phyloP scores from a whole-genome alignment of 2,888 invertebrate genomes.

The Arctia plantaginis region DNA sequence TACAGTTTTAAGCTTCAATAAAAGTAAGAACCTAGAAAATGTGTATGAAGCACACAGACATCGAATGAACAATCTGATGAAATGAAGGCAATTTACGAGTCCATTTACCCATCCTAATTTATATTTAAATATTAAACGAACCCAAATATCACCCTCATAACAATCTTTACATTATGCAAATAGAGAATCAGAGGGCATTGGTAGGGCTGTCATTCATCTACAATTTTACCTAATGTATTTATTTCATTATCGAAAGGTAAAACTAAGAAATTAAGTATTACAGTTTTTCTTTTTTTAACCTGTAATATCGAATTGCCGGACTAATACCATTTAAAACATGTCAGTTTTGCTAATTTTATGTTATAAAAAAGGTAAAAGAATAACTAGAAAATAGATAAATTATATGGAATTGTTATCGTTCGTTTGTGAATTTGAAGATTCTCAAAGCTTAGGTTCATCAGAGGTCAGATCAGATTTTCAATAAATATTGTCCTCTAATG shows the following conservation, averaged over 20 bases:
- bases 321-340: no score
- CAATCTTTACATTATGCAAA: constrained; percentile 20
- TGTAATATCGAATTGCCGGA: no score
- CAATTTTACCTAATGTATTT: not conserved
- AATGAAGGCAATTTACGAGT: not conserved
- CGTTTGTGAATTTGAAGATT: no score
- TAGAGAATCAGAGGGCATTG: not conserved
- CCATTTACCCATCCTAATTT: not conserved
- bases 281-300: no score
- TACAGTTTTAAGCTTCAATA: not conserved
- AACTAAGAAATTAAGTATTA: not conserved
- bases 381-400: no score
- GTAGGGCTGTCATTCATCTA: constrained; percentile 12
- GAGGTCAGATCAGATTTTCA: no score
- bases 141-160: constrained; percentile 13
- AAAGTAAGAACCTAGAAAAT: not conserved
- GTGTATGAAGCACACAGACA: not conserved
- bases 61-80: not conserved
- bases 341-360: no score
- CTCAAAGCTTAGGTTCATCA: no score
- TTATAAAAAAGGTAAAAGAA: no score
- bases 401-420: no score
- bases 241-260: not conserved
- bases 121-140: constrained; percentile 11
- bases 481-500: no score